Base-by-base conservation (phyloP, 2,888 invertebrate genomes). In the Sinodicranocentrus sp. region DNA sequence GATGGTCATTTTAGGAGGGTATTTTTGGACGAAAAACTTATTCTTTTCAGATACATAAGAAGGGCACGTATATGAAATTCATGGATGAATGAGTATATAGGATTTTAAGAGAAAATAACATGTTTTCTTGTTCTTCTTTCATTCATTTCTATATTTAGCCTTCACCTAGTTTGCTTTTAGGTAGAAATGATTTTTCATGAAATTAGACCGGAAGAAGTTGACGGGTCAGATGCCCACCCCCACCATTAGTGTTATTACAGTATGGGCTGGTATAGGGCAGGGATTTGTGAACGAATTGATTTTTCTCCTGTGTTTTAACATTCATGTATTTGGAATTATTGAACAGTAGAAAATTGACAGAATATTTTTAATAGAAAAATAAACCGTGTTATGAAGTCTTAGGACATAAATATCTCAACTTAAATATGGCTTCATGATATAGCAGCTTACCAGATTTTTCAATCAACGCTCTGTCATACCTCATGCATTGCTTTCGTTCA, bases 181-280 rank as follows among this genome's bases (percentile, higher is more conserved):
- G 59, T 17, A 52, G 21, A 43, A 65, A 82, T 61, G 68, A 82
- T 82, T 82, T 75, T 82, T 82, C 70, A 67, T 39, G 23, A 82
- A 75, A 82, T 59, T 68, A 75, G 82, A 75, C 82, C 82, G 82
- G 82, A 82, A 82, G 82, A 75, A 44, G 68, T 82, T 82, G 82
- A 82, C 82, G 75, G 73, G 65, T 79, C 73, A 43, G 57, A 25
- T 79, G 13, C 73, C 73, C 73, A 82, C 82, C 68, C 75, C 33
- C 26, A 59, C 79, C 79, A 80, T 80, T 80, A 80, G 79, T 33
- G 21, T 25, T 70, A 25, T 52, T 26, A 52, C 26, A 44, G 54
- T 13, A 25, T 54, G 21, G 28, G 39, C 6, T 52, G 52, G 6
- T 21, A 57, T n/a, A 3, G 5, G 48, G 48, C 13, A 48, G 48